These are phyloP conservation scores for Sebastes wilsoni DNA, from an alignment of 2,797 vertebrate genomes.

Conservation along the genomic window DNA sequence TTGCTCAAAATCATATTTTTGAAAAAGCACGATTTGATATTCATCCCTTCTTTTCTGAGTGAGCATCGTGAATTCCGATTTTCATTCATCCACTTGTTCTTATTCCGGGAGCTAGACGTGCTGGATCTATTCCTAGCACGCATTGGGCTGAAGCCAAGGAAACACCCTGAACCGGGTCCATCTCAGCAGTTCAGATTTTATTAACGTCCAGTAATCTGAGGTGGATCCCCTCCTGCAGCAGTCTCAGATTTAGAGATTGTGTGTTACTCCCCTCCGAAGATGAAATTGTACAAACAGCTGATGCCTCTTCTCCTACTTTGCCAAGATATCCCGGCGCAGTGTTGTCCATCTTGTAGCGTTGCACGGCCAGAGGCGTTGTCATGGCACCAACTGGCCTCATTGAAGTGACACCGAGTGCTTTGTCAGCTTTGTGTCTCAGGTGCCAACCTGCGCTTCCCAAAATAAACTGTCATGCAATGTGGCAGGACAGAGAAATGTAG, in stretches of 20 bases:
- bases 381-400: slow-evolving; percentile 64
- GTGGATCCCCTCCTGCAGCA: slow-evolving; percentile 8
- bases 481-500: slow-evolving; percentile 62
- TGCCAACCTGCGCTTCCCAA: slow-evolving; percentile 71
- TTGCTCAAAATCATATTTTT: neutral
- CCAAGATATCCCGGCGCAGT: slow-evolving; percentile 33
- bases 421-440: slow-evolving; percentile 77
- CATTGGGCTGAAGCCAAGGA: slow-evolving; percentile 32
- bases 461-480: slow-evolving; percentile 76
- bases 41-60: neutral
- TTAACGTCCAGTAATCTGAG: slow-evolving; percentile 39
- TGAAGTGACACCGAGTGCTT: slow-evolving; percentile 69
- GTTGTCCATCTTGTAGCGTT: slow-evolving; percentile 63
- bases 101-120: slow-evolving; percentile 14
- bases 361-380: slow-evolving; percentile 60
- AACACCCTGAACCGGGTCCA: slow-evolving; percentile 30
- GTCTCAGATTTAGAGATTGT: neutral
- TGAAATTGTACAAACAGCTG: slow-evolving; percentile 55
- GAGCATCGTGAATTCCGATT: neutral
- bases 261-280: slow-evolving; percentile 9
- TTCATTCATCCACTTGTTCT: slow-evolving; percentile 24
- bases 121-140: slow-evolving; percentile 49
- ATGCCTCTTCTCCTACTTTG: slow-evolving; percentile 52
- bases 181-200: slow-evolving; percentile 44
- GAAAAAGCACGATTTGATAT: neutral